phyloP scores from a whole-genome alignment of 2,113 vertebrate genomes.

The Rhombomys opimus region DNA sequence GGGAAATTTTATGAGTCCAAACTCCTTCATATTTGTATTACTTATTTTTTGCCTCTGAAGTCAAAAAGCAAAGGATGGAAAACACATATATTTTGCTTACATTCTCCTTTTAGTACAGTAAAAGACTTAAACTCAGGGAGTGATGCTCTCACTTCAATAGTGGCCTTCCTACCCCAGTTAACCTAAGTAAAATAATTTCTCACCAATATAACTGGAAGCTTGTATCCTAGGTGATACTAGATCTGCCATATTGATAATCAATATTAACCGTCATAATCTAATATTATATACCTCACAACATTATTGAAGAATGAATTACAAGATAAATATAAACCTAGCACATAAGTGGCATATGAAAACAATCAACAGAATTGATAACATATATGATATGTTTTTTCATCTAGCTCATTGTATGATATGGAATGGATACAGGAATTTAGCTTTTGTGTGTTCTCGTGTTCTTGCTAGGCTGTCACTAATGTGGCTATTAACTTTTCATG shows the following conservation, averaged over 20 bases:
- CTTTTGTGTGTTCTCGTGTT: conserved; percentile 46
- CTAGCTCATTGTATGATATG: neutral
- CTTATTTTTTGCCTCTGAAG: neutral
- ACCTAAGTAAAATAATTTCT: neutral
- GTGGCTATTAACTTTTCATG: conserved; percentile 85
- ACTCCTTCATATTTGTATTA: neutral
- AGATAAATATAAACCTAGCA: neutral
- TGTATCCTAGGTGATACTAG: neutral
- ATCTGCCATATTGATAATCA: neutral
- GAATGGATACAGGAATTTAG: conserved; percentile 56
- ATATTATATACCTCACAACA: neutral
- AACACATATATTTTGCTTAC: neutral
- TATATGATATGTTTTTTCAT: neutral
- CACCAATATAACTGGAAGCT: neutral
- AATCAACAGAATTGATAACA: neutral
- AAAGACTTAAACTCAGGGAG: neutral
- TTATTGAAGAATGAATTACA: neutral
- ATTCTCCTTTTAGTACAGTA: neutral
- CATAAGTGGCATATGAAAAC: neutral
- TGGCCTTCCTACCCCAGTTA: neutral
- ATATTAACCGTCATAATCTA: neutral
- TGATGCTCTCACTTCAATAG: neutral
- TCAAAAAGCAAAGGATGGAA: neutral
- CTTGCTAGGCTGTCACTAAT: conserved; percentile 83
- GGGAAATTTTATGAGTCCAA: neutral